These are phyloP conservation scores for Sialia sialis DNA, from an alignment of 2,113 vertebrate genomes.

Conservation along the genomic window DNA sequence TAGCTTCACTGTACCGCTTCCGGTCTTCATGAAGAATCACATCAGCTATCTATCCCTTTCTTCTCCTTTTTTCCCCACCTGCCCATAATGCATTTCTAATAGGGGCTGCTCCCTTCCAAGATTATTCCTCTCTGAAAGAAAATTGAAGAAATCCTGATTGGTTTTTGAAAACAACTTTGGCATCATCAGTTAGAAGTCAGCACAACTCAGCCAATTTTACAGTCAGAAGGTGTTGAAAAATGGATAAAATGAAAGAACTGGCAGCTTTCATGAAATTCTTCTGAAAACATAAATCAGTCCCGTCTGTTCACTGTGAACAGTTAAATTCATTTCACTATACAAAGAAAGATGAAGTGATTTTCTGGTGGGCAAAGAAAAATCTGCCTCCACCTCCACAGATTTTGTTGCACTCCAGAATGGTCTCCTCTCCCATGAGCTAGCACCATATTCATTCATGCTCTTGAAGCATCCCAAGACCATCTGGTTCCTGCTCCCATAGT, in stretches of 20 bases:
- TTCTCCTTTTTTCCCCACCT: neutral
- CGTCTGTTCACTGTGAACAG: neutral
- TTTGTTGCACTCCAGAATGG: neutral
- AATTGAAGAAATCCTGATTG: neutral
- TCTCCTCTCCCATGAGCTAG: neutral
- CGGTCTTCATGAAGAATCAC: neutral
- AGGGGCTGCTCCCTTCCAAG: neutral
- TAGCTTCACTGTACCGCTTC: neutral
- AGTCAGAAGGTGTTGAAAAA: neutral
- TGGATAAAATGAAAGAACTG: neutral
- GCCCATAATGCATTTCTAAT: neutral
- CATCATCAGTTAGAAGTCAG: neutral
- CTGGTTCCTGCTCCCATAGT: neutral
- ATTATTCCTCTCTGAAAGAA: neutral
- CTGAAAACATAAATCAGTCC: constrained; percentile 18
- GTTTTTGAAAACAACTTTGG: neutral
- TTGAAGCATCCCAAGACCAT: neutral
- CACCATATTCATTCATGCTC: neutral
- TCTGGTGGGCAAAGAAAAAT: neutral
- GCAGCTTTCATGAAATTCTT: neutral
- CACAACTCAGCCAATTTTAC: neutral
- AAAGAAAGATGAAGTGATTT: neutral
- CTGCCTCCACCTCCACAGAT: neutral
- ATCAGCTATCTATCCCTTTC: neutral
- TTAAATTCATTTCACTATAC: neutral